Percentiles rank a stretch among this genome's conserved stretches.
phyloP scores from a whole-genome alignment of 2,113 vertebrate species.

The Amia ocellicauda region DNA sequence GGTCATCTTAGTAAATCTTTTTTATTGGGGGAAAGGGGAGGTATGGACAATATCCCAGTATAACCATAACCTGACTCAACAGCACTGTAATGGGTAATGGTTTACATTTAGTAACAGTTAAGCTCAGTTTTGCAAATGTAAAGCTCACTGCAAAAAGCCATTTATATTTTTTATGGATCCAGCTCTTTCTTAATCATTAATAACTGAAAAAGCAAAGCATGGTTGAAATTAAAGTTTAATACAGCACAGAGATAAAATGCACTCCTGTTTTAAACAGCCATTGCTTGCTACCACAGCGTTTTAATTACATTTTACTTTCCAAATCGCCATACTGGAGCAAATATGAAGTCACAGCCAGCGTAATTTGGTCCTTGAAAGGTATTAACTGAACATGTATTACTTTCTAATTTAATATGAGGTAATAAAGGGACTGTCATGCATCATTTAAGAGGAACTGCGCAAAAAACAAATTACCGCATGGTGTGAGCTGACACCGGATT shows the following conservation, averaged over 20 bases:
- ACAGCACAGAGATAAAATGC: neutral
- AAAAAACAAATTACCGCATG: conserved; percentile 42
- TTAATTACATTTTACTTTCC: conserved; percentile 13
- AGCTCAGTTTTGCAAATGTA: neutral
- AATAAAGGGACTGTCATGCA: conserved; percentile 20
- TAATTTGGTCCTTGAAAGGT: conserved; percentile 1
- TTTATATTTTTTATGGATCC: neutral
- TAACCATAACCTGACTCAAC: too few relatives aligned
- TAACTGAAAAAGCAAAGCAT: neutral
- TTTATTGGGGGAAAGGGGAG: too few relatives aligned
- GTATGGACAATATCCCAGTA: too few relatives aligned
- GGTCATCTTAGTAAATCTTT: too few relatives aligned
- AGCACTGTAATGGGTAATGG: too few relatives aligned
- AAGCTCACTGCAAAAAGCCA: neutral
- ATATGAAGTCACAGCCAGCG: neutral
- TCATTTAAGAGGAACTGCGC: neutral
- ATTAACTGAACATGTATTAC: conserved; percentile 7
- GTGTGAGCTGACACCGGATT: conserved; percentile 60
- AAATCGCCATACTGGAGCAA: neutral
- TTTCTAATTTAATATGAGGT: conserved; percentile 25
- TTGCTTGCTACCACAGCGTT: neutral
- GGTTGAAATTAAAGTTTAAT: neutral
- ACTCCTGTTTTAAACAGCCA: neutral
- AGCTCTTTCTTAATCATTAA: conserved; percentile 6
- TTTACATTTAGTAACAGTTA: too few relatives aligned